Conservation (phyloP, 2,113 vertebrate genomes). For the Orthochromis indermauri region DNA sequence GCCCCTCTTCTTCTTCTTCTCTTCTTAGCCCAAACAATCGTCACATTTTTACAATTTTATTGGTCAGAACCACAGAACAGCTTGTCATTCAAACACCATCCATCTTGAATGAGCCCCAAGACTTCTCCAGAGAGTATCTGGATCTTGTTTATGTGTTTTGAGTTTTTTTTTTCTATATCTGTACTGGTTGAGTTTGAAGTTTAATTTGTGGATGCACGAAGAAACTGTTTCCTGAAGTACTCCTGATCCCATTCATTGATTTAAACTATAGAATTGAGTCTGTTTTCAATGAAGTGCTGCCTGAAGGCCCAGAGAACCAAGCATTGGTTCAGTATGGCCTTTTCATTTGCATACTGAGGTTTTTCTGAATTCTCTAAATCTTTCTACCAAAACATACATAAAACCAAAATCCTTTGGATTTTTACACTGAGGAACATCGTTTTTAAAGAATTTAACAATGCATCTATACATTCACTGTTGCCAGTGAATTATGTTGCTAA, state of each 20-base stretch:
- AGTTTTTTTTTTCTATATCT: background rate
- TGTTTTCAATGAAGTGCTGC: background rate
- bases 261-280: background rate
- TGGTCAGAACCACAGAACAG: background rate
- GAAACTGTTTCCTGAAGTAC: background rate
- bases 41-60: background rate
- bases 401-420: background rate
- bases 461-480: background rate
- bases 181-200: background rate
- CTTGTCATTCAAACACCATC: background rate
- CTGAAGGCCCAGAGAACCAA: background rate
- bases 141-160: background rate
- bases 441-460: background rate
- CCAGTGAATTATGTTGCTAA: background rate
- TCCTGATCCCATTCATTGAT: background rate
- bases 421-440: background rate
- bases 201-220: background rate
- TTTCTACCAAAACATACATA: background rate
- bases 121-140: background rate
- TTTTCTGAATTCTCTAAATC: background rate
- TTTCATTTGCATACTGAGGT: background rate
- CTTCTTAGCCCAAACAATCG: background rate
- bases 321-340: background rate
- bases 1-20: background rate
- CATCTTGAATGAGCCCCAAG: background rate